A percentile compares a stretch with the other conserved stretches of the same genome.
phyloP scores from a whole-genome alignment of 2,113 vertebrate species.

The Hyaena hyaena region DNA sequence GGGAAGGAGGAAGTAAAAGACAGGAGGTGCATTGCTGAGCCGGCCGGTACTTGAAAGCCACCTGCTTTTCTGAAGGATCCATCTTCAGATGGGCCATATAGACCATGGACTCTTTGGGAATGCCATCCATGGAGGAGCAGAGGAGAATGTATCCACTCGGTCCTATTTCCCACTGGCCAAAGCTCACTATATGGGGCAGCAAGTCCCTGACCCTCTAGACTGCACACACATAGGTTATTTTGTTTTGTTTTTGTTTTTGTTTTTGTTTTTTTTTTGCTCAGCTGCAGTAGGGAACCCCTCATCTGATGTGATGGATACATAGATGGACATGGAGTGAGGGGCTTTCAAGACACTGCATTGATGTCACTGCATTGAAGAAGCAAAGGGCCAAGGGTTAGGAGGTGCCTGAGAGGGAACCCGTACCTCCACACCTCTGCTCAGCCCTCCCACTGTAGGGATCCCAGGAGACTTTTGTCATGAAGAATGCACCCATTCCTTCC shows the following conservation, averaged over 20 bases:
- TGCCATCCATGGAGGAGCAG: accelerated
- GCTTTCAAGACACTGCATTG: accelerated
- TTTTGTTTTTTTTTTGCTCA: not conserved
- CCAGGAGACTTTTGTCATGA: not conserved
- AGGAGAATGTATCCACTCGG: no score
- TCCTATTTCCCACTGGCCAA: not conserved
- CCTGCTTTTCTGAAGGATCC: accelerated
- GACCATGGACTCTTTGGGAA: no score
- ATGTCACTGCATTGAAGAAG: no score
- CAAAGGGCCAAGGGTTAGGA: not conserved
- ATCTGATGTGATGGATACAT: not conserved
- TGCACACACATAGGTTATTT: no score
- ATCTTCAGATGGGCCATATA: not conserved
- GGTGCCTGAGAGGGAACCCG: not conserved
- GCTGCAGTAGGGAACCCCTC: no score
- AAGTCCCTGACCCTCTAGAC: not conserved
- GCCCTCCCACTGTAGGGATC: not conserved
- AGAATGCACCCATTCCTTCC: not conserved
- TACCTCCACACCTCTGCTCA: not conserved
- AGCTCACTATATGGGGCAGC: not conserved
- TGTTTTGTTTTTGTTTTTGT: no score
- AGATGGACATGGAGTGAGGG: not conserved
- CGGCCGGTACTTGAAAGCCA: not conserved
- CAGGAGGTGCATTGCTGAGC: accelerated
- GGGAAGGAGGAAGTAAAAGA: not conserved